Conservation (phyloP, 2,113 vertebrate species). For the Hyperopisus bebe region DNA sequence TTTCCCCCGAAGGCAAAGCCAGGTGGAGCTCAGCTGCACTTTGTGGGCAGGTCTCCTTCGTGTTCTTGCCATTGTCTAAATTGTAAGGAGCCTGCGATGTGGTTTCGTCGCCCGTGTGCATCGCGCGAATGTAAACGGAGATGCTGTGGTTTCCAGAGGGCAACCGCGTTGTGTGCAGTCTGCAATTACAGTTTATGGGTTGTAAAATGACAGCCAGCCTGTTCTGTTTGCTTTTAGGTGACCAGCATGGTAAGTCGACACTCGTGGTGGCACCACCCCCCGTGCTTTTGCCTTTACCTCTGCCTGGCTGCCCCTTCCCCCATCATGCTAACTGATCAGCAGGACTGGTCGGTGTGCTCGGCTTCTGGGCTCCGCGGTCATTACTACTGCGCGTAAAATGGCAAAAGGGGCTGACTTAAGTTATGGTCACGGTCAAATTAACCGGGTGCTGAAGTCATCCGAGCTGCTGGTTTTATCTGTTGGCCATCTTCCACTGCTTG, state of each 20-base stretch:
- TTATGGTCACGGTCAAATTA: not conserved
- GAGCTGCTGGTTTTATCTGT: not conserved
- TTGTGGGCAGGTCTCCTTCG: not conserved
- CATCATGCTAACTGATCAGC: not conserved
- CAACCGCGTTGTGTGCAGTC: not conserved
- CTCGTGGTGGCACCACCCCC: slow-evolving; percentile 35
- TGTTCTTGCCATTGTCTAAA: not conserved
- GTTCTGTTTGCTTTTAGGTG: slow-evolving; percentile 83
- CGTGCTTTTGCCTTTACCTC: slow-evolving; percentile 62
- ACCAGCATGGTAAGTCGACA: slow-evolving; percentile 82
- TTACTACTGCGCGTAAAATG: not conserved
- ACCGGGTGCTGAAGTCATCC: not conserved
- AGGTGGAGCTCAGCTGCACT: not conserved
- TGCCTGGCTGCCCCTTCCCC: not conserved
- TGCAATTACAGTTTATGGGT: slow-evolving; percentile 31
- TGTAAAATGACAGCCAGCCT: slow-evolving; percentile 21
- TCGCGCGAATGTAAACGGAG: not conserved
- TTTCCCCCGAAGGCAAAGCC: not conserved
- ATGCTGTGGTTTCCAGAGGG: not conserved
- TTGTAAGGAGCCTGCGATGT: not conserved
- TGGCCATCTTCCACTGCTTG: not conserved
- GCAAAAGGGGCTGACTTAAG: not conserved
- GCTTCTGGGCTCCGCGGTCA: not conserved
- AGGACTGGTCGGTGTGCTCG: not conserved
- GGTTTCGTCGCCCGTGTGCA: not conserved